Evolutionary conservation across 2,797 vertebrate species (phyloP).

Genomic region (Rhadinocentrus ornatus): DNA sequence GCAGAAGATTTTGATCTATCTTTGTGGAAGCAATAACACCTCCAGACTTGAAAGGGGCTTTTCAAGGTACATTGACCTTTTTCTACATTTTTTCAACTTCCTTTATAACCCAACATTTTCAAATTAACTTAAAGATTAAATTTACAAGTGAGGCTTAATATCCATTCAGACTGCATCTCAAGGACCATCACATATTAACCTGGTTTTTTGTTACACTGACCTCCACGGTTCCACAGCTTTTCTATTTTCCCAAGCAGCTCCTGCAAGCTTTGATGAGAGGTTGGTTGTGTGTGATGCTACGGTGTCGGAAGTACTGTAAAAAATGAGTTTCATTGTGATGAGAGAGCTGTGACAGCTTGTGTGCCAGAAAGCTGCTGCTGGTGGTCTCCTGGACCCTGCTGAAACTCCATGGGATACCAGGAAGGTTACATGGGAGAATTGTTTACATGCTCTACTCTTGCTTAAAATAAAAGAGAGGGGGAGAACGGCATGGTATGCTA

Average conservation of each 20-base stretch:
- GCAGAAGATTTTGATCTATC: no score
- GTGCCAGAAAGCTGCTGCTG: not conserved
- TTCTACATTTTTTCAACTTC: no score
- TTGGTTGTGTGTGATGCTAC: not conserved
- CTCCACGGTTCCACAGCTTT: no score
- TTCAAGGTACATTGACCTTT: no score
- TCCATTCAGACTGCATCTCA: no score
- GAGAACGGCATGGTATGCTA: not conserved
- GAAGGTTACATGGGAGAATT: not conserved
- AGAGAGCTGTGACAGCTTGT: slow-evolving; percentile 9
- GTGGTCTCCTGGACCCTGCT: slow-evolving; percentile 17
- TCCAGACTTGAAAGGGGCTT: no score
- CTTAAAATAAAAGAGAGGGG: slow-evolving; percentile 1
- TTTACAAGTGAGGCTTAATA: no score
- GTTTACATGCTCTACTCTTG: not conserved
- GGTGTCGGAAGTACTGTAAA: not conserved
- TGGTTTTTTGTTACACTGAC: no score
- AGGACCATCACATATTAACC: no score
- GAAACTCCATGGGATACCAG: not conserved
- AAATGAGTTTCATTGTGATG: not conserved
- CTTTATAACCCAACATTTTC: no score
- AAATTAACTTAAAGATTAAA: no score
- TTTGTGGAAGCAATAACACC: no score
- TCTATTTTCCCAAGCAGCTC: not conserved
- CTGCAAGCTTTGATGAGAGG: not conserved